Base-by-base conservation (phyloP, 2,797 vertebrate genomes). In the Brachymystax lenok region DNA sequence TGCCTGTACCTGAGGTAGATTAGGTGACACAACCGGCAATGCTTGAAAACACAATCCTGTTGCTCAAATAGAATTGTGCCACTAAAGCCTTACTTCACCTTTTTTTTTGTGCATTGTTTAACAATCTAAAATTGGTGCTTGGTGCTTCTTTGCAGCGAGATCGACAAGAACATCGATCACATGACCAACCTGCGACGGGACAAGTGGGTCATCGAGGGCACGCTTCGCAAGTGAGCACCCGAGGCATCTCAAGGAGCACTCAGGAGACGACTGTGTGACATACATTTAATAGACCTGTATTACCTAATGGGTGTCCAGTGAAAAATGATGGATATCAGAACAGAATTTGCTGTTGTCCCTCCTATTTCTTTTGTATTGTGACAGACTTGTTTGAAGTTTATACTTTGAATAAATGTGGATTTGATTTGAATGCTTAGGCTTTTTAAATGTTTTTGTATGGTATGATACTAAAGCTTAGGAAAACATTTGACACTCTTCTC, bases 141-240 rank as follows among this genome's bases (percentile, higher is more conserved):
- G 24, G 14, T 81, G 86, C 89, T 90, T 82, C 86, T 89, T 80
- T 90, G 56, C 94, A 99, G 98, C 88, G 97, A 99, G 94, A 99
- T 99, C 77, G 97, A 99, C 90, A 98, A 97, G 94, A 98, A 95
- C 88, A 98, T 99, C 74, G 98, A 99, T 85, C 94, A 95, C 83
- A 98, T 99, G 96, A 97, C 97, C 89, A 98, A 96, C 90, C 92
- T 99, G 88, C 95, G 96, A 87, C 96, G 96, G 94, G 97, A 99
- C 91, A 99, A 98, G 85, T 98, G 97, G 96, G 91, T 94, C 80
- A 94, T 98, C 27, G 97, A 99, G 93, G 96, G 97, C 84, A 97
- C 96, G 85, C 96, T 99, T 82, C 96, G 97, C 88, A 98, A 98
- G 98, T 99, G 94, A 97, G 98, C 96, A 72, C 28, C 69, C 21